Evolutionary conservation across 2,113 vertebrate species (phyloP).

Genomic region (Leucosticte australis): DNA sequence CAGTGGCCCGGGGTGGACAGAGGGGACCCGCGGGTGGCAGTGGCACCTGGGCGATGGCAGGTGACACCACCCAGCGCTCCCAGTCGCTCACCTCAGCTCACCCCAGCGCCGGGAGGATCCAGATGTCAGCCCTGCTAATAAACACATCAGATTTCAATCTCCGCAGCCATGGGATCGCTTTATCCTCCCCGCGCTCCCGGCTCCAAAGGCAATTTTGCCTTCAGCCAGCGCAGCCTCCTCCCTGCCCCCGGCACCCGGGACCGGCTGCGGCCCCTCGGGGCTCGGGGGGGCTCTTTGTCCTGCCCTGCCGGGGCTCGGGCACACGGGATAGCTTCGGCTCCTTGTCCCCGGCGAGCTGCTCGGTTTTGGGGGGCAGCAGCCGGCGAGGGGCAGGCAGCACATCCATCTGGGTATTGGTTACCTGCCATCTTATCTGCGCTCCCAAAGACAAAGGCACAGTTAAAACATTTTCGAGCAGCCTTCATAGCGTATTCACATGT

Average conservation of each 20-base stretch:
- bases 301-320: background rate
- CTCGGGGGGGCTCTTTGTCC: background rate
- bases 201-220: constrained; percentile 36
- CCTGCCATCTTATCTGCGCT: constrained; percentile 76
- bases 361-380: background rate
- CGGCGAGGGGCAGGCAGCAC: background rate
- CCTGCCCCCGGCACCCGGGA: accelerated
- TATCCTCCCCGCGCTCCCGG: constrained; percentile 14
- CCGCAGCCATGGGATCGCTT: constrained; percentile 34
- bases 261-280: background rate
- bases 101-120: constrained; percentile 40
- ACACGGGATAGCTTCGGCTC: accelerated
- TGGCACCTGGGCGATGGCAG: accelerated
- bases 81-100: constrained; percentile 35
- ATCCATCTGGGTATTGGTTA: constrained; percentile 63
- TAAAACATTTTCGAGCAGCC: constrained; percentile 71
- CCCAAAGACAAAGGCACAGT: constrained; percentile 73
- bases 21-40: background rate
- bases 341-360: background rate
- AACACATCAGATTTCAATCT: constrained; percentile 64
- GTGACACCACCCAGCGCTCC: background rate
- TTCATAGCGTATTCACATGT: constrained; percentile 72
- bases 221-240: background rate
- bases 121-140: constrained; percentile 53
- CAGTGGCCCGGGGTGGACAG: accelerated